Evolutionary conservation across 2,113 vertebrate genomes (phyloP).

Genomic region (Odocoileus hemionus): DNA sequence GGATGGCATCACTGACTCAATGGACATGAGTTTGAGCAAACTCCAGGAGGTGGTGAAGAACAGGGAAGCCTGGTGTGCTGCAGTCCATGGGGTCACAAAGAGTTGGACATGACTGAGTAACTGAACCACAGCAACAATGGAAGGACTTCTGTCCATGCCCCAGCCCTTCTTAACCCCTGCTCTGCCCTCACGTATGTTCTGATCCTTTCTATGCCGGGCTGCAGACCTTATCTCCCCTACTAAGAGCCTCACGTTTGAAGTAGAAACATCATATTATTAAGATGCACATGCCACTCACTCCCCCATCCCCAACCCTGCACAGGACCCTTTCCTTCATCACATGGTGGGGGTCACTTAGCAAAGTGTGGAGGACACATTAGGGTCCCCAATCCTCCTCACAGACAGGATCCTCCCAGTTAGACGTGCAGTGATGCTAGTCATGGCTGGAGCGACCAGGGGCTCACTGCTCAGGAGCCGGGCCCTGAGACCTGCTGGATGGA

Average conservation of each 20-base stretch:
- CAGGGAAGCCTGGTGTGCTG: not conserved
- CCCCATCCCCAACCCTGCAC: not conserved
- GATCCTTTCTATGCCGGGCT: not conserved
- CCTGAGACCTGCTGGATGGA: accelerated
- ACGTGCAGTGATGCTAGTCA: not conserved
- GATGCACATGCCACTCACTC: not conserved
- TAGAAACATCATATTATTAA: not conserved
- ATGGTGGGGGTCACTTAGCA: not conserved
- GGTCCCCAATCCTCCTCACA: not conserved
- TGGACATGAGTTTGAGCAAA: not conserved
- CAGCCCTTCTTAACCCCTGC: not conserved
- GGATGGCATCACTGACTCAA: not conserved
- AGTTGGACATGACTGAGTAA: not conserved
- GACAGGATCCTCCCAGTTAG: not conserved
- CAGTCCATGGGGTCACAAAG: accelerated
- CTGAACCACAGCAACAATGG: not conserved
- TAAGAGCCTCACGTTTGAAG: not conserved
- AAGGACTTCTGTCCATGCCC: not conserved
- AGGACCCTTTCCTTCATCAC: not conserved
- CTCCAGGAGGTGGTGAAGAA: not conserved
- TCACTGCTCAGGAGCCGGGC: accelerated
- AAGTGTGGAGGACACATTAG: not conserved
- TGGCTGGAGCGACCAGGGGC: accelerated
- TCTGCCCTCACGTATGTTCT: not conserved
- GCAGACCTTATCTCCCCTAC: not conserved